These are phyloP conservation scores for Pediacus dermestoides DNA, from an alignment of 2,888 invertebrate species.

Conservation along the genomic window DNA sequence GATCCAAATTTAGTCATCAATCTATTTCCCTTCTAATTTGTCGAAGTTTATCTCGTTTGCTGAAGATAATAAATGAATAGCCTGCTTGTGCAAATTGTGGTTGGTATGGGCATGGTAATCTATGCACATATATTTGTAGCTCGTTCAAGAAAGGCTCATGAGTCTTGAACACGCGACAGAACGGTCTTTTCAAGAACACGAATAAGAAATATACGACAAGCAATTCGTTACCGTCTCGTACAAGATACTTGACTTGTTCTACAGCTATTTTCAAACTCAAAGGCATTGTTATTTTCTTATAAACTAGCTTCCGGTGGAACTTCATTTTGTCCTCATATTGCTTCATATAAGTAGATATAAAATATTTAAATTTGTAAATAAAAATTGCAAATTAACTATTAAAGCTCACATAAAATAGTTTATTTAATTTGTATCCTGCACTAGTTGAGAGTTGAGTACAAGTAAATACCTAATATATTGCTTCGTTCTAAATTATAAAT, in stretches of 20 bases:
- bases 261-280: constrained; percentile 2
- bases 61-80: no score
- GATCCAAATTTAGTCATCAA: no score
- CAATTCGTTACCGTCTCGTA: constrained; percentile 21
- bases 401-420: not conserved
- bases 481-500: no score
- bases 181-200: constrained; percentile 14
- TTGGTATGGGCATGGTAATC: constrained; percentile 10
- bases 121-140: constrained; percentile 22
- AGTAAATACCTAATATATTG: no score
- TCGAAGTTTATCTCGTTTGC: no score
- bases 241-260: constrained; percentile 17
- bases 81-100: constrained; percentile 18
- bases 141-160: constrained; percentile 14
- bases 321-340: not conserved
- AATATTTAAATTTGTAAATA: not conserved
- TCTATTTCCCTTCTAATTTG: no score
- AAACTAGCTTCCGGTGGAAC: constrained; percentile 1
- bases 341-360: not conserved
- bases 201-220: constrained; percentile 18
- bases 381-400: not conserved
- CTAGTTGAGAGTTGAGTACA: no score
- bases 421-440: not conserved
- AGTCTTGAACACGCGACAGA: constrained; percentile 14
- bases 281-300: not conserved